These are phyloP conservation scores for Eupeodes latifasciatus DNA, from an alignment of 2,888 invertebrate species.

Conservation along the genomic window DNA sequence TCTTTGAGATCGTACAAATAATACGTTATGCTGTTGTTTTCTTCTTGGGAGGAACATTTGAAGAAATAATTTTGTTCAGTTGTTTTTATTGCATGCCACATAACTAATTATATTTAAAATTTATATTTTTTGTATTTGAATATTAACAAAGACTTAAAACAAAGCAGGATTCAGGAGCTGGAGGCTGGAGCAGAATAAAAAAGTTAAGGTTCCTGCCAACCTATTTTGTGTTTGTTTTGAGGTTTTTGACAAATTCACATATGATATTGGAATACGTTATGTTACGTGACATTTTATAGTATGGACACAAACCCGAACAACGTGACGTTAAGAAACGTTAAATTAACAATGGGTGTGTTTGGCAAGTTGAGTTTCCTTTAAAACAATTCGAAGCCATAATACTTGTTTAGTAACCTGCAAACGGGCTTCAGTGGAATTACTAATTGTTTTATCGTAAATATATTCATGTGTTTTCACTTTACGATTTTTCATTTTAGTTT, in stretches of 20 bases:
- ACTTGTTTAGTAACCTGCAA: no score
- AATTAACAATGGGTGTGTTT: background rate
- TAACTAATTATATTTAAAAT: slow-evolving; percentile 25
- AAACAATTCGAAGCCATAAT: no score
- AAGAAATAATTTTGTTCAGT: slow-evolving; percentile 78
- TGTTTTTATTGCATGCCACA: slow-evolving; percentile 87
- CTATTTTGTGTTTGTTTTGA: background rate
- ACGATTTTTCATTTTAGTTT: no score
- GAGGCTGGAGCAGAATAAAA: background rate
- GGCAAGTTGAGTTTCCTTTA: no score
- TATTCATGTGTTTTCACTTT: no score
- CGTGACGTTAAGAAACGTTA: background rate
- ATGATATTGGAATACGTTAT: background rate
- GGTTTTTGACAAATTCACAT: background rate
- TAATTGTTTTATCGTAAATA: no score
- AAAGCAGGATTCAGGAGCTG: background rate
- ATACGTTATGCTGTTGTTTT: slow-evolving; percentile 59
- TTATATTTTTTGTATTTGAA: background rate
- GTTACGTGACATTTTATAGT: slow-evolving; percentile 8
- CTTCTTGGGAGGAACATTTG: slow-evolving; percentile 55
- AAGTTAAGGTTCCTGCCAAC: background rate
- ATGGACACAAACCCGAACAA: background rate
- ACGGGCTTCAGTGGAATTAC: no score
- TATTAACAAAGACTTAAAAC: background rate
- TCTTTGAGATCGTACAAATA: slow-evolving; percentile 77